Evolutionary conservation across 2,113 vertebrate species (phyloP), one percentile per base, ranked within the genome.

Genomic region (Pluvialis apricaria): DNA sequence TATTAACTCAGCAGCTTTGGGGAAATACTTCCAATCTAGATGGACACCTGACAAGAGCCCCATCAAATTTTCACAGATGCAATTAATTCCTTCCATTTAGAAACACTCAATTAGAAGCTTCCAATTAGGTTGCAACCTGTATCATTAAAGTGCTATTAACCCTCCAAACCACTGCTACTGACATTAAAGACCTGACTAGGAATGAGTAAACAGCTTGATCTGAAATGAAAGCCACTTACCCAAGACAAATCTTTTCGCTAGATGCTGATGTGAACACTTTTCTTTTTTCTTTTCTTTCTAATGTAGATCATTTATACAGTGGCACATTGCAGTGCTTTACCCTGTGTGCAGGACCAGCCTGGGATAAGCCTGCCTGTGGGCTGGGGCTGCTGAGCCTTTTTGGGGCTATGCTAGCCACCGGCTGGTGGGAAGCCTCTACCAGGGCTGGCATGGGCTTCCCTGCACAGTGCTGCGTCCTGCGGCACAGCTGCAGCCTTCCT

Each of bases 41-140:
- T 55, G 82, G 95, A 88, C 64, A 94, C 31, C 90, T 97, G 94
- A 97, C 91, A 97, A 54, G 58, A 96, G 44, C 44, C 47, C 60
- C 52, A 97, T 97, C 71, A 93, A 90, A 97, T 97, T 97, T 97
- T 97, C 86, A 93, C 76, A 73, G 61, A 88, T 86, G 38, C 26
- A 94, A 94, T 97, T 96, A 97, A 92, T 97, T 97, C 64, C 80
- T 77, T 95, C 87, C 13, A 80, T 79, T 96, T 94, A 92, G 86
- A 94, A 78, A 29, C 82, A 96, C 69, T 97, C 65, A 66, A 3
- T 97, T 96, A 96, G 86, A 96, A 88, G 66, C 42, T 91, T 96
- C 88, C 79, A 89, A 85, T 95, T 96, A 98, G 94, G 70, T 90
- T 85, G 32, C 55, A 86, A 36, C 12, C 24, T 92, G 26, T 58